Evolutionary conservation across 2,888 invertebrate genomes (phyloP), one percentile per base, ranked within the genome.

Genomic region (Cryptosula pallasiana): DNA sequence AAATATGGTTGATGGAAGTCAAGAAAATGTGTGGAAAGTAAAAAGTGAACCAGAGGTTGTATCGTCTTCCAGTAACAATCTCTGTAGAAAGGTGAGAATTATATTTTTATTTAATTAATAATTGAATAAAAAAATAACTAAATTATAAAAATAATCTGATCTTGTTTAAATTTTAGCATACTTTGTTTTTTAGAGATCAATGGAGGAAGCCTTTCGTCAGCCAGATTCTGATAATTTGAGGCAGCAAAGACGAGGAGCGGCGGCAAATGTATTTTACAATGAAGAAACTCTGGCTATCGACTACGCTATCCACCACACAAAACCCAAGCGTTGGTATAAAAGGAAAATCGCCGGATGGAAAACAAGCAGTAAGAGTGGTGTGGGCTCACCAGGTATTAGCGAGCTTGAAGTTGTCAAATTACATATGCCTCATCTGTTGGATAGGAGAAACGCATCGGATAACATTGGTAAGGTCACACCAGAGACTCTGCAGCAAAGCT

Each of bases 271-370:
- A 2, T 63, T 63, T 27, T 63, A 63, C 27, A 27, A 63, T 5
- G 63, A 63, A 29, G 63, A 63, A 63, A 63, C 63, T 2, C 13
- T 63, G 63, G 63, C 63, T 27, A 63, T 63, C 2, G 63, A 63
- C 32, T 63, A 63, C 32, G 63, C 63, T 13, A 32, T 63, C 3
- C 3, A 27, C 20, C 9, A 13, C 3, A 27, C 32, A 13, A 25
- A 20, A 63, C 13, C 20, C 16, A 9, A 20, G n/a, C 32, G 34
- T 3, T 63, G 2, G 25, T 25, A 63, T 3, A 63, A 32, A n/a
- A 5, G 5, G n/a, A 57, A 23, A 25, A 13, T 13, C 9, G 3
- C 1, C 2, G 27, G 27, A 27, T 27, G 27, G 32, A 5, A 13
- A 32, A 32, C 20, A 13, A 27, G 9, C 27, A n/a, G 9, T 25